Conservation (phyloP, 2,797 vertebrate genomes). For the Diplodus sargus region DNA sequence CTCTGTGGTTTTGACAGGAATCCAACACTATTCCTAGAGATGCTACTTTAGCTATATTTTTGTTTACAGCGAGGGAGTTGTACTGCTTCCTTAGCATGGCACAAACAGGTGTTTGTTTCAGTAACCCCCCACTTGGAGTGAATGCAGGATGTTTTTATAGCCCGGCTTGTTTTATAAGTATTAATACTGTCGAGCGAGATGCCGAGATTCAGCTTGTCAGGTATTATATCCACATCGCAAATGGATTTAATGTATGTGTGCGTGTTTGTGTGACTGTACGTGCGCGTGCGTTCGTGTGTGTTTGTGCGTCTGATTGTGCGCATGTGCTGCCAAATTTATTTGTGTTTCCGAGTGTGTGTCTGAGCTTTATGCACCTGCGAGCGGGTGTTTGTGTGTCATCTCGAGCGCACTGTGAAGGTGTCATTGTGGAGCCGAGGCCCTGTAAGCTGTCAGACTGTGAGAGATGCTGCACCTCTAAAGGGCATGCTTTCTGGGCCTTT, state of each 20-base stretch:
- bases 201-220: conserved; percentile 74
- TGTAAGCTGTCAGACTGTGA: conserved; percentile 84
- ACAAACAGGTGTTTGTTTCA: conserved; percentile 74
- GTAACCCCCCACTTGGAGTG: conserved; percentile 55
- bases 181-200: conserved; percentile 70
- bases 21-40: conserved; percentile 62
- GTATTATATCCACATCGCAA: conserved; percentile 65
- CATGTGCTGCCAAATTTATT: conserved; percentile 68
- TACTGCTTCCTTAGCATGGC: conserved; percentile 60
- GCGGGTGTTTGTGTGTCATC: conserved; percentile 77
- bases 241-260: conserved; percentile 62
- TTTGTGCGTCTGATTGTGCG: conserved; percentile 24
- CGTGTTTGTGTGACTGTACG: neutral
- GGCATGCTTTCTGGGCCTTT: conserved; percentile 79
- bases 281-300: conserved; percentile 11
- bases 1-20: conserved; percentile 51
- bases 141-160: conserved; percentile 71
- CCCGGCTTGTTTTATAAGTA: conserved; percentile 69
- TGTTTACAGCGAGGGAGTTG: conserved; percentile 57
- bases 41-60: conserved; percentile 61
- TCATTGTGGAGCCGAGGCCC: conserved; percentile 79
- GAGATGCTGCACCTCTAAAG: conserved; percentile 84
- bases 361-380: conserved; percentile 73
- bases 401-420: conserved; percentile 79
- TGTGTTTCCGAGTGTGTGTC: conserved; percentile 57